Conservation (phyloP, 2,797 vertebrate genomes). For the Pangasius mekongensis region DNA sequence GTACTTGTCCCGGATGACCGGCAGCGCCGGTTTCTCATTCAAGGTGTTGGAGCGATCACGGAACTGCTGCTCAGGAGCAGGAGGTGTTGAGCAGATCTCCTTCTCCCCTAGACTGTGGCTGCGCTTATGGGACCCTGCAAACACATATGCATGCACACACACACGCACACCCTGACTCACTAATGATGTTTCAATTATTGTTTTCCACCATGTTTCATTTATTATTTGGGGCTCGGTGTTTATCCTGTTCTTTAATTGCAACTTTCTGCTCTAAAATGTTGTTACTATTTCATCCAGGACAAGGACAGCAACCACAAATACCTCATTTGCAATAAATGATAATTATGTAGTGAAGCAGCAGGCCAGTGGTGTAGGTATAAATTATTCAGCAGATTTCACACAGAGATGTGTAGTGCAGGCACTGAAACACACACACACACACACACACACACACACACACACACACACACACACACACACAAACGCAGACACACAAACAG, state of each 20-base stretch:
- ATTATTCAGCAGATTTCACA: slow-evolving; percentile 69
- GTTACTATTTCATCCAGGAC: slow-evolving; percentile 58
- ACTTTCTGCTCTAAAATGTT: slow-evolving; percentile 50
- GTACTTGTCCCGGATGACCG: slow-evolving; percentile 98
- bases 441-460: not conserved
- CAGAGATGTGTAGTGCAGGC: slow-evolving; percentile 36
- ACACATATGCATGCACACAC: not conserved
- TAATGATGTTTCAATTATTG: not conserved
- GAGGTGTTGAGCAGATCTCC: slow-evolving; percentile 86
- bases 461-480: not conserved
- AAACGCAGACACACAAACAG: slow-evolving; percentile 32
- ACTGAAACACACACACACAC: slow-evolving; percentile 20
- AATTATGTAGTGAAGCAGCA: slow-evolving; percentile 68
- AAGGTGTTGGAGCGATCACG: slow-evolving; percentile 93
- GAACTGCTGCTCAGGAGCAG: slow-evolving; percentile 86
- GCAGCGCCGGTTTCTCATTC: slow-evolving; percentile 90
- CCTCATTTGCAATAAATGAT: slow-evolving; percentile 71
- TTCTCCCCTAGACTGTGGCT: slow-evolving; percentile 96
- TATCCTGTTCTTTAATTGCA: slow-evolving; percentile 50
- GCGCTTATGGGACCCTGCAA: slow-evolving; percentile 92
- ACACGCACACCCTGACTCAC: slow-evolving; percentile 8
- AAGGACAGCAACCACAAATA: slow-evolving; percentile 63
- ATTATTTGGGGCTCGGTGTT: slow-evolving; percentile 59
- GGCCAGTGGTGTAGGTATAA: slow-evolving; percentile 64
- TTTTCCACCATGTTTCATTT: slow-evolving; percentile 37